Conservation (phyloP, 2,113 vertebrate species). For the Gasterosteus aculeatus region DNA sequence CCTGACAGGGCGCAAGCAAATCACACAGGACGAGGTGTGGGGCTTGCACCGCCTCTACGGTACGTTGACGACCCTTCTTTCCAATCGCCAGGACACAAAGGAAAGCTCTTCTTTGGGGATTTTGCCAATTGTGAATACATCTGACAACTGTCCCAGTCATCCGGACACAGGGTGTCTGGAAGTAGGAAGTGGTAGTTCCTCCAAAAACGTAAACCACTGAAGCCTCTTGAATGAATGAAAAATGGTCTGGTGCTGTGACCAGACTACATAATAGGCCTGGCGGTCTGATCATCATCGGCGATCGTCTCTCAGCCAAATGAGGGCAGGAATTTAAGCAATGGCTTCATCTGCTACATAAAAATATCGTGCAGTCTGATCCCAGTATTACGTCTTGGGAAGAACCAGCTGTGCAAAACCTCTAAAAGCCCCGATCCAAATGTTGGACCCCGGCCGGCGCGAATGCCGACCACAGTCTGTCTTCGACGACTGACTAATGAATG, state of each 20-base stretch:
- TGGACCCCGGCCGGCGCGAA: constrained; percentile 7
- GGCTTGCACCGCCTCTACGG: constrained; percentile 94
- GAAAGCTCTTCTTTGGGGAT: background rate
- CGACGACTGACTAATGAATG: constrained; percentile 41
- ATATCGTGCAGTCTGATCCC: constrained; percentile 13
- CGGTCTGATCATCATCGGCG: background rate
- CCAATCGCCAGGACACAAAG: background rate
- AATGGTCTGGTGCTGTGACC: constrained; percentile 7
- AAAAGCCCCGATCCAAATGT: background rate
- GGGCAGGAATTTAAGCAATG: constrained; percentile 1
- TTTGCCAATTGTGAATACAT: background rate
- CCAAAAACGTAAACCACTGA: background rate
- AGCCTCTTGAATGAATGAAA: constrained; percentile 5
- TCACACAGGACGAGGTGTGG: constrained; percentile 97
- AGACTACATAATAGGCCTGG: background rate
- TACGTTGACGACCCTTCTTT: constrained; percentile 64
- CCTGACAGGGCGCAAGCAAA: constrained; percentile 88
- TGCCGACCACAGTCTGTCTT: constrained; percentile 35
- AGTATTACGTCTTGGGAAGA: constrained; percentile 2
- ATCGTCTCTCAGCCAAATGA: background rate
- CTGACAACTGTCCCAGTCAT: background rate
- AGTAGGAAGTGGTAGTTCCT: background rate
- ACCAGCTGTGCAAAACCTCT: background rate
- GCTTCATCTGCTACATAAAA: constrained; percentile 2
- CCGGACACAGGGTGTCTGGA: background rate